Percentiles rank a stretch among this genome's conserved stretches.
Evolutionary conservation across 2,113 vertebrate genomes (phyloP).

Genomic region (Corythaeola cristata): DNA sequence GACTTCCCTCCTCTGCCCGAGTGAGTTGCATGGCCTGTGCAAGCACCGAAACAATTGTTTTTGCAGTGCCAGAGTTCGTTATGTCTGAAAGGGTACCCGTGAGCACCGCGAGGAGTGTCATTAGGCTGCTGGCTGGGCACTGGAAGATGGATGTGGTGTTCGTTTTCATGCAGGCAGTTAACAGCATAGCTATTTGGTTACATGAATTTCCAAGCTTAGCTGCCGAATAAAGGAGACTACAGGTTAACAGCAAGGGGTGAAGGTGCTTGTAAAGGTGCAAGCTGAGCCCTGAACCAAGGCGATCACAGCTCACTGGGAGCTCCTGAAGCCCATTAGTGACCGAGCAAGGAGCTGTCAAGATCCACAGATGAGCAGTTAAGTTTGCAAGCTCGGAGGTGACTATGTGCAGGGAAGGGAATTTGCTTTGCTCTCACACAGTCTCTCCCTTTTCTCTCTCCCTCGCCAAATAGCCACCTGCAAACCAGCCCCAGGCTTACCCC

Average conservation of each 20-base stretch:
- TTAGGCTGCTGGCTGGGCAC: conserved; percentile 49
- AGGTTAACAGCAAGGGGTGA: conserved; percentile 62
- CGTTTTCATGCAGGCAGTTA: conserved; percentile 43
- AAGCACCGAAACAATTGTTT: neutral
- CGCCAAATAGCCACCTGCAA: neutral
- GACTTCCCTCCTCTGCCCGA: neutral
- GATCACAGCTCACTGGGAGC: conserved; percentile 38
- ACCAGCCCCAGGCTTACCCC: neutral
- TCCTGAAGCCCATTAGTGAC: conserved; percentile 50
- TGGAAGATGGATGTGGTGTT: conserved; percentile 67
- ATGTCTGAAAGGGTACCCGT: conserved; percentile 7
- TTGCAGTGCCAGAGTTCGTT: conserved; percentile 17
- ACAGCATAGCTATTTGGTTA: conserved; percentile 63
- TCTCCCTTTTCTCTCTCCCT: neutral
- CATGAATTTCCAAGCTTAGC: conserved; percentile 66
- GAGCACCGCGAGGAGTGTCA: neutral
- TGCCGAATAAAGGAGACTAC: neutral
- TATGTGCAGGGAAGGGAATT: neutral
- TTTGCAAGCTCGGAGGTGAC: neutral
- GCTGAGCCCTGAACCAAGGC: conserved; percentile 60
- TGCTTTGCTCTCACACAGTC: neutral
- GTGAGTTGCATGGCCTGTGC: neutral
- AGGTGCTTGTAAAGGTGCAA: conserved; percentile 64
- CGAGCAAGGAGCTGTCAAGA: conserved; percentile 55
- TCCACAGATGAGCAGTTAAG: conserved; percentile 38